These are phyloP conservation scores for Rousettus madagascariensis DNA, from an alignment of 2,797 vertebrate genomes.

Conservation along the genomic window DNA sequence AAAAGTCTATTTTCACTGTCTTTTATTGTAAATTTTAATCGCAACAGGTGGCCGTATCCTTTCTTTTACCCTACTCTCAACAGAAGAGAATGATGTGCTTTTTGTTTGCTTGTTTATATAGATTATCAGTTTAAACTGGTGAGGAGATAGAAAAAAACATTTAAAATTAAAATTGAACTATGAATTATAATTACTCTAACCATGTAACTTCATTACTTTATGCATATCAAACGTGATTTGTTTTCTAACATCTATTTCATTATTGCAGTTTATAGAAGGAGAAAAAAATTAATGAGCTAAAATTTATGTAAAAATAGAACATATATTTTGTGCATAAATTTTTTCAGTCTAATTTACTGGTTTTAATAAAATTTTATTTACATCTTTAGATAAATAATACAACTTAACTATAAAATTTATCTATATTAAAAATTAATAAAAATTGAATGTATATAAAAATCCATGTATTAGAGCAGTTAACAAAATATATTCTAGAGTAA, in stretches of 20 bases:
- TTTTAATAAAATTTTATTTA: background rate
- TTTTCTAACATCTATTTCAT: constrained; percentile 38
- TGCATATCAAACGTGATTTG: constrained; percentile 26
- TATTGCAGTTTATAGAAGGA: constrained; percentile 25
- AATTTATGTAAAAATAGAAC: constrained; percentile 34
- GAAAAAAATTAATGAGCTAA: constrained; percentile 22
- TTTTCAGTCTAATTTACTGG: background rate
- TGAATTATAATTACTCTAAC: constrained; percentile 44
- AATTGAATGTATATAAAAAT: background rate
- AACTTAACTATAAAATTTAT: background rate
- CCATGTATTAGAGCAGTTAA: background rate
- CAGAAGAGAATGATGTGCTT: constrained; percentile 9
- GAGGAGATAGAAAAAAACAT: constrained; percentile 42
- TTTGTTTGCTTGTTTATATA: background rate
- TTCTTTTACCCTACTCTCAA: background rate
- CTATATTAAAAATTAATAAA: background rate
- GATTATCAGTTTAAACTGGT: constrained; percentile 35
- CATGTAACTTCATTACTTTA: background rate
- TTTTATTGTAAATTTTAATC: constrained; percentile 35
- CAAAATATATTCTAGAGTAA: background rate
- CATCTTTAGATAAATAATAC: background rate
- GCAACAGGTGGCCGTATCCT: constrained; percentile 37
- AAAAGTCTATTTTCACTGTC: constrained; percentile 44
- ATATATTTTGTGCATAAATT: background rate
- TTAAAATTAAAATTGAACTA: constrained; percentile 59